phyloP scores from a whole-genome alignment of 53 echinoderm and acorn worm genomes.

The Actinopyga echinites region DNA sequence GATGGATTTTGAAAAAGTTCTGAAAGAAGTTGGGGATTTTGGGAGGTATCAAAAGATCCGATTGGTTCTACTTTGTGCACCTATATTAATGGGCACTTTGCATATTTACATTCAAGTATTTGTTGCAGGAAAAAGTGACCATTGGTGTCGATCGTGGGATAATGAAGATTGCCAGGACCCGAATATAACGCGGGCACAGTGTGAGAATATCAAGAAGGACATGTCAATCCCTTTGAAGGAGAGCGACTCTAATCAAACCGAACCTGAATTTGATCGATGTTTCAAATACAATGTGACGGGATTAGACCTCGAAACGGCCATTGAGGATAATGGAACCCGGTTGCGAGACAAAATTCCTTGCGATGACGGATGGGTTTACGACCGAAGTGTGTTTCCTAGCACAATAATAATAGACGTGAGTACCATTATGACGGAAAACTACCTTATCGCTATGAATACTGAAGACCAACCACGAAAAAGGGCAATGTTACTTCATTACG shows the following conservation, averaged over 20 bases:
- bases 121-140: too few species aligned
- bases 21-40: background rate
- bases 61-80: background rate
- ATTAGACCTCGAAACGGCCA: slow-evolving; percentile 10
- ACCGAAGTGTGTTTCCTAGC: background rate
- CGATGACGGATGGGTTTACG: slow-evolving; percentile 7
- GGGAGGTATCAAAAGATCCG: background rate
- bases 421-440: too few species aligned
- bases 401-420: slow-evolving; percentile 1
- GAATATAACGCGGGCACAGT: background rate
- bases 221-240: background rate
- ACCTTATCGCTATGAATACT: slow-evolving; percentile 29
- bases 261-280: slow-evolving; percentile 2
- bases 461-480: background rate
- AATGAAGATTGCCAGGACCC: background rate
- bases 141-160: background rate
- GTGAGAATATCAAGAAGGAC: background rate
- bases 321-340: background rate
- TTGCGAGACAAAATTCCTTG: background rate
- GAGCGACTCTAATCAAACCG: too few species aligned
- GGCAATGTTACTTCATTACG: slow-evolving; percentile 24
- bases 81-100: background rate
- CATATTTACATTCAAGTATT: slow-evolving; percentile 27
- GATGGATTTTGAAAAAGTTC: background rate
- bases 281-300: slow-evolving; percentile 13